Percentiles rank a stretch among this genome's conserved stretches.
Conservation (phyloP, 2,113 vertebrate species). For the Rutilus rutilus region DNA sequence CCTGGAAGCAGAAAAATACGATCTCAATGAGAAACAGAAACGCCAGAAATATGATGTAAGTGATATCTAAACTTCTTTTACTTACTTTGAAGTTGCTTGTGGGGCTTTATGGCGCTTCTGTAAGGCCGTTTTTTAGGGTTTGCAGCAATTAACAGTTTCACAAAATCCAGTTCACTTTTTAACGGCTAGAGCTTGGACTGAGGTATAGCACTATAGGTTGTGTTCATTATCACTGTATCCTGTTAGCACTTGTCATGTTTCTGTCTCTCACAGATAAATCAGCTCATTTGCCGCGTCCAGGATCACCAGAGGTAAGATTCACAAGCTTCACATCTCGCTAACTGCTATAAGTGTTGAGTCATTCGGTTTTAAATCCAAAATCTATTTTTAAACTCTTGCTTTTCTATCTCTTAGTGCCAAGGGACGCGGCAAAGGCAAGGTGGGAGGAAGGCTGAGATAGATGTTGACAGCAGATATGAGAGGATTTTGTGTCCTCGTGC, state of each 20-base stretch:
- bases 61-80: neutral
- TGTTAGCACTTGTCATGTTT: conserved; percentile 32
- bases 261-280: conserved; percentile 70
- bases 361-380: neutral
- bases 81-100: neutral
- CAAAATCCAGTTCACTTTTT: neutral
- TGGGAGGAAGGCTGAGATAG: conserved; percentile 72
- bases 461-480: conserved; percentile 44
- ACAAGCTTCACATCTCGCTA: neutral
- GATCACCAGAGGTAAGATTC: conserved; percentile 72
- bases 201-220: neutral
- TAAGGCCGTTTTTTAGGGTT: neutral
- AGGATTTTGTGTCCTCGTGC: conserved; percentile 38
- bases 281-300: conserved; percentile 72
- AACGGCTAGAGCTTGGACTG: neutral
- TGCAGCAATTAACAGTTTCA: neutral
- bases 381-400: conserved; percentile 19
- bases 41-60: conserved; percentile 95
- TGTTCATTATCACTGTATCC: neutral
- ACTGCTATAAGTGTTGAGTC: neutral
- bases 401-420: conserved; percentile 66
- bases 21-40: conserved; percentile 91
- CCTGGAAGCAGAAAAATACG: conserved; percentile 94
- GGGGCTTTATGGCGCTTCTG: neutral
- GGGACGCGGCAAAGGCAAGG: conserved; percentile 77